phyloP scores from a whole-genome alignment of 2,797 vertebrate species.

The Discoglossus pictus region DNA sequence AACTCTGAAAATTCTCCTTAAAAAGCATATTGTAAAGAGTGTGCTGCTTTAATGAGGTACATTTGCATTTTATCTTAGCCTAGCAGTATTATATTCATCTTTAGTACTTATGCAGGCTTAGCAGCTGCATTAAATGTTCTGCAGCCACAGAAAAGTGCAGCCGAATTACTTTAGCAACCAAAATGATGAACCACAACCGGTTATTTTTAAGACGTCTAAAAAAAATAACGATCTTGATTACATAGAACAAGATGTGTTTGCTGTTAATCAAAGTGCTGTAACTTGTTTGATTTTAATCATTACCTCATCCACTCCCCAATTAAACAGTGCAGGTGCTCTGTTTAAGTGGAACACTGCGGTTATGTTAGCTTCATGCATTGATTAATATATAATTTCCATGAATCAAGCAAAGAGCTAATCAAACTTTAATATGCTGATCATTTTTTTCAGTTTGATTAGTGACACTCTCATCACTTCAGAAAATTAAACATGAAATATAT shows the following conservation, averaged over 20 bases:
- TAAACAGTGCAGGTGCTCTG: constrained; percentile 61
- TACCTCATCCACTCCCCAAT: constrained; percentile 55
- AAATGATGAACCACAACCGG: neutral
- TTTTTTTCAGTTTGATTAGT: constrained; percentile 44
- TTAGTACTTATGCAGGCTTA: no score
- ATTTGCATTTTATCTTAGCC: no score
- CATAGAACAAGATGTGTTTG: constrained; percentile 54
- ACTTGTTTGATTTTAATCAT: constrained; percentile 52
- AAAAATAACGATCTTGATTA: constrained; percentile 67
- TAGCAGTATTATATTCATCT: no score
- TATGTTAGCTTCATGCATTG: constrained; percentile 61
- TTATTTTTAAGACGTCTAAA: constrained; percentile 32
- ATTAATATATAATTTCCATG: constrained; percentile 64
- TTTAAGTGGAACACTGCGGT: constrained; percentile 56
- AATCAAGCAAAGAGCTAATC: constrained; percentile 63
- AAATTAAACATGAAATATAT: constrained; percentile 34
- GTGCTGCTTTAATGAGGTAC: no score
- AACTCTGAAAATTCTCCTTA: no score
- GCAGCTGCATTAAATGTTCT: neutral
- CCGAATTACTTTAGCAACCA: neutral
- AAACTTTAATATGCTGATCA: constrained; percentile 57
- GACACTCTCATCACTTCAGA: constrained; percentile 40
- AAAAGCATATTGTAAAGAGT: no score
- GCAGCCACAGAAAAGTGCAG: neutral
- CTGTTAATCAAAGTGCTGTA: constrained; percentile 60